phyloP scores from a whole-genome alignment of 2,113 vertebrate genomes.

The Clarias gariepinus region DNA sequence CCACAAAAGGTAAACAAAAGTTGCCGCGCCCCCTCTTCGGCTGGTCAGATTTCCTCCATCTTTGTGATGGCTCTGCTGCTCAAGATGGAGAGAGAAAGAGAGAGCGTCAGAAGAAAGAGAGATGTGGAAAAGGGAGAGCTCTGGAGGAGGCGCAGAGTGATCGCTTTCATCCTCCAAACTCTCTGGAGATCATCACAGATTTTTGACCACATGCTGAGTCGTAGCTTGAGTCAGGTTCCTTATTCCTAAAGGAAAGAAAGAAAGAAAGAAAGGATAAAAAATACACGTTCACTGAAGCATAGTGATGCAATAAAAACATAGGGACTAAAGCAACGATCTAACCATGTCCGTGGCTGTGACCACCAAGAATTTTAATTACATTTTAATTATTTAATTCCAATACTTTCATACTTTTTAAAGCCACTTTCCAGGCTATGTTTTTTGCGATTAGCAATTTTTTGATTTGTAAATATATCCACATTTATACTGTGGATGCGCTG shows the following conservation, averaged over 20 bases:
- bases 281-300: neutral
- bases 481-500: too few relatives aligned
- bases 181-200: neutral
- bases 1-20: constrained; percentile 42
- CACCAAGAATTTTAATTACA: too few relatives aligned
- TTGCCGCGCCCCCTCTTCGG: constrained; percentile 3
- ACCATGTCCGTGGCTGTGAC: too few relatives aligned
- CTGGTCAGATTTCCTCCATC: neutral
- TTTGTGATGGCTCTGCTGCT: constrained; percentile 31
- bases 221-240: neutral
- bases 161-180: neutral
- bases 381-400: too few relatives aligned
- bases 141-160: neutral
- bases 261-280: neutral
- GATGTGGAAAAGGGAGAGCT: neutral
- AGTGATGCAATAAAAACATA: neutral
- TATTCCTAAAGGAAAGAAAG: neutral
- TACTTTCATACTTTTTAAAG: too few relatives aligned
- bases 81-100: constrained; percentile 15
- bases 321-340: too few relatives aligned
- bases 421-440: too few relatives aligned
- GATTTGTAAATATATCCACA: too few relatives aligned
- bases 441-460: too few relatives aligned
- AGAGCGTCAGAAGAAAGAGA: constrained; percentile 19
- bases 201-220: neutral